phyloP scores from a whole-genome alignment of 2,797 vertebrate species.

The Gobio occitaniae region DNA sequence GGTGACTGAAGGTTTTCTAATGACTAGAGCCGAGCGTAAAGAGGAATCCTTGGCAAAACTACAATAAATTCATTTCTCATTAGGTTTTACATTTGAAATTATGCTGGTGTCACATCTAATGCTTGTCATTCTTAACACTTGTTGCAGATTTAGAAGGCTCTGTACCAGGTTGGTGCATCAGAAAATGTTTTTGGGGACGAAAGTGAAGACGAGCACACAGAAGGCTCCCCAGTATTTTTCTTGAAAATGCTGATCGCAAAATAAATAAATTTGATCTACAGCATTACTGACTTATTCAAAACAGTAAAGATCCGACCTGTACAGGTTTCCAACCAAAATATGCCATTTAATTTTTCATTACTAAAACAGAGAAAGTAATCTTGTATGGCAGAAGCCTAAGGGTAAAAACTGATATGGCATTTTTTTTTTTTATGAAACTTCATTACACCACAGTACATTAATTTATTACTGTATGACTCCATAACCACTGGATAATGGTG shows the following conservation, averaged over 20 bases:
- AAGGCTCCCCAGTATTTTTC: neutral
- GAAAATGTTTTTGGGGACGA: neutral
- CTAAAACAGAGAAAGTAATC: neutral
- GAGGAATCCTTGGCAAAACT: conserved; percentile 42
- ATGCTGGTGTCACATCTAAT: conserved; percentile 35
- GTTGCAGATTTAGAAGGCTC: neutral
- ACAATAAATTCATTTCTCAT: conserved; percentile 33
- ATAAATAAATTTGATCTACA: conserved; percentile 1
- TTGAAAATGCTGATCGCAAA: neutral
- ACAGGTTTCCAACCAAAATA: neutral
- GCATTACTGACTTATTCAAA: no score
- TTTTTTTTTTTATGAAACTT: neutral
- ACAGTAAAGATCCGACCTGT: neutral
- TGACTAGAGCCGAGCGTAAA: neutral
- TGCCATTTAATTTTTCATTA: neutral
- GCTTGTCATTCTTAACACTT: neutral
- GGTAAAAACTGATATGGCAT: neutral
- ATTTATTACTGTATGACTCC: neutral
- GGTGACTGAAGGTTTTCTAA: conserved; percentile 8
- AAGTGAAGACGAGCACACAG: no score
- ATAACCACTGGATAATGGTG: conserved; percentile 8
- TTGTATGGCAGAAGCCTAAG: neutral
- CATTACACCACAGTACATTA: neutral
- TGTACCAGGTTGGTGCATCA: neutral
- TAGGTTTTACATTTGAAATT: conserved; percentile 1